Evolutionary conservation across 2,888 invertebrate genomes (phyloP).

Genomic region (Athripsodes cinereus): DNA sequence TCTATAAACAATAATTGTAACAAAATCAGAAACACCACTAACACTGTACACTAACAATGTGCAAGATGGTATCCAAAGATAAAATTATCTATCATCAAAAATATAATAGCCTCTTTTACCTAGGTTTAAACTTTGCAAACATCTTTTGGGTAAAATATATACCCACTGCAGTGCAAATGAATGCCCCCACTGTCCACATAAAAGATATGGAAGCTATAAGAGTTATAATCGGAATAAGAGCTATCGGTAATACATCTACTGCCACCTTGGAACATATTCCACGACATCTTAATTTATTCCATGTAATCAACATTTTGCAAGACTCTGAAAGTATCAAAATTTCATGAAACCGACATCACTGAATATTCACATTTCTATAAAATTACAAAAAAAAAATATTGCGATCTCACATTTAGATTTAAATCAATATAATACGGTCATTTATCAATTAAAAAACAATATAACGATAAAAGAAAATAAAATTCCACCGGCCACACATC

Average conservation of each 20-base stretch:
- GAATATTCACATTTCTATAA: too few species aligned
- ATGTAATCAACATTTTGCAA: conserved; percentile 3
- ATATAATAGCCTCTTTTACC: conserved; percentile 10
- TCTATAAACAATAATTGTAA: conserved; percentile 36
- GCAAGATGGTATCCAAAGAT: too few species aligned
- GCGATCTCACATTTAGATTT: too few species aligned
- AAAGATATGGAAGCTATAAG: conserved; percentile 38
- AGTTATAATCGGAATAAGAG: conserved; percentile 40
- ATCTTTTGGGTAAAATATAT: conserved; percentile 6
- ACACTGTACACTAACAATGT: too few species aligned
- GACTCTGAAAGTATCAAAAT: neutral
- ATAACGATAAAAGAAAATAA: too few species aligned
- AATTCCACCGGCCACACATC: too few species aligned
- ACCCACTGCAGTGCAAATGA: conserved; percentile 7
- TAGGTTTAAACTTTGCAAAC: conserved; percentile 9
- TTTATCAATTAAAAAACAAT: too few species aligned
- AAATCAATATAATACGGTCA: too few species aligned
- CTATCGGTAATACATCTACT: conserved; percentile 40
- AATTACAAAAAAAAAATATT: too few species aligned
- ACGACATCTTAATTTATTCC: conserved; percentile 9
- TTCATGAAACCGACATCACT: too few species aligned
- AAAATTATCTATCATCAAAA: neutral
- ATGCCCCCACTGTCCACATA: conserved; percentile 14
- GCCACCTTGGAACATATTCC: conserved; percentile 8
- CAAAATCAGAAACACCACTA: too few species aligned